Conservation (phyloP, 2,797 vertebrate genomes). For the Syngnathus acus region DNA sequence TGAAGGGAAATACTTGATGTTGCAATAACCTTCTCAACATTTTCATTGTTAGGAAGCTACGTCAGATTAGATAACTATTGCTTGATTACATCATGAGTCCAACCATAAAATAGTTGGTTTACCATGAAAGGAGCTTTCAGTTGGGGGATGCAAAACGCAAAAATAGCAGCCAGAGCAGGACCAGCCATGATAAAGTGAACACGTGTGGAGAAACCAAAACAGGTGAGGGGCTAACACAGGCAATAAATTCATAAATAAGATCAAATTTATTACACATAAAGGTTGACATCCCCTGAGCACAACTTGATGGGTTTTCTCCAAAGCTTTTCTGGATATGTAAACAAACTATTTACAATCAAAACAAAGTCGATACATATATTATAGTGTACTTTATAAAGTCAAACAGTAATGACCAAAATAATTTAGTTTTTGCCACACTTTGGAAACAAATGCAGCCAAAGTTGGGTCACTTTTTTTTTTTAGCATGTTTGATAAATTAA, state of each 20-base stretch:
- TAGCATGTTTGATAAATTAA: not conserved
- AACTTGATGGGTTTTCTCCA: too few species aligned
- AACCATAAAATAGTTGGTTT: constrained; percentile 20
- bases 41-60: not conserved
- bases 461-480: too few species aligned
- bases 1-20: not conserved
- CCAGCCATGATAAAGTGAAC: constrained; percentile 1
- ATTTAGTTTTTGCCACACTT: too few species aligned
- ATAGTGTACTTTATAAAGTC: too few species aligned
- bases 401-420: too few species aligned
- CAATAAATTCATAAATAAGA: too few species aligned
- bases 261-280: too few species aligned
- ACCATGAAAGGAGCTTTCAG: constrained; percentile 52
- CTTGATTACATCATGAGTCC: not conserved
- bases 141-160: constrained; percentile 47
- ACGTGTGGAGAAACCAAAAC: not conserved
- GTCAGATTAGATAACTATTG: not conserved
- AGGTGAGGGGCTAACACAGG: not conserved
- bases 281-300: too few species aligned
- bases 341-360: too few species aligned
- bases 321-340: too few species aligned
- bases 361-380: too few species aligned
- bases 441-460: too few species aligned
- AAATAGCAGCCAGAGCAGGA: constrained; percentile 33
- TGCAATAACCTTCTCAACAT: not conserved